Conservation (phyloP, 2,888 invertebrate genomes). For the Epistrophe eligans region DNA sequence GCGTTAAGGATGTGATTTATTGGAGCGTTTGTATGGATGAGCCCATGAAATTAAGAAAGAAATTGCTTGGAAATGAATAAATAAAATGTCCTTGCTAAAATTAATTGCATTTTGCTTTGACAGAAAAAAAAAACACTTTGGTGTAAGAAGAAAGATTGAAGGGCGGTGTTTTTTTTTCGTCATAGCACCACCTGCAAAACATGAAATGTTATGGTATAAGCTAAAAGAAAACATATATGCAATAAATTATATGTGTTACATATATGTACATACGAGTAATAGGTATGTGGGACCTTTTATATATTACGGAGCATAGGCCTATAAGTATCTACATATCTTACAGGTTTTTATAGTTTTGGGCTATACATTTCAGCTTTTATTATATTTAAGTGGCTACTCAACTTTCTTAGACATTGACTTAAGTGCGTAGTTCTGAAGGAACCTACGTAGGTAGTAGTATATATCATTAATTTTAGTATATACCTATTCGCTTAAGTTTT, state of each 20-base stretch:
- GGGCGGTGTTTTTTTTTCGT: neutral
- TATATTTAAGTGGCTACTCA: too few relatives aligned
- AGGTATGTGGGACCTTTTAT: too few relatives aligned
- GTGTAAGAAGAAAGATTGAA: conserved; percentile 15
- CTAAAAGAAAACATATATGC: neutral
- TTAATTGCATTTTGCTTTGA: conserved; percentile 45
- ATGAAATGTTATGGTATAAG: neutral
- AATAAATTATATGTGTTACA: conserved; percentile 4
- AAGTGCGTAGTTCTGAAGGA: too few relatives aligned
- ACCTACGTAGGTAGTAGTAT: too few relatives aligned
- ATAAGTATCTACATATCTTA: too few relatives aligned
- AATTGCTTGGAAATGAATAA: conserved; percentile 57
- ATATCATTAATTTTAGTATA: too few relatives aligned
- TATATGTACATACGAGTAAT: too few relatives aligned
- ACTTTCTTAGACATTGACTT: too few relatives aligned
- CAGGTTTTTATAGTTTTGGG: too few relatives aligned
- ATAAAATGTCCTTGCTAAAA: conserved; percentile 51
- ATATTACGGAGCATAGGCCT: too few relatives aligned
- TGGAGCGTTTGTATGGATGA: conserved; percentile 50
- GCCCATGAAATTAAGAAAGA: conserved; percentile 51
- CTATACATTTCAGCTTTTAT: too few relatives aligned
- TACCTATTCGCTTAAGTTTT: too few relatives aligned
- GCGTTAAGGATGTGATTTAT: conserved; percentile 69
- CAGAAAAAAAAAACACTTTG: conserved; percentile 23
- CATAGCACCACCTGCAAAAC: conserved; percentile 14